A percentile compares a stretch with the other conserved stretches of the same genome.
phyloP scores from a whole-genome alignment of 2,113 vertebrate genomes.

The Barbus barbus region DNA sequence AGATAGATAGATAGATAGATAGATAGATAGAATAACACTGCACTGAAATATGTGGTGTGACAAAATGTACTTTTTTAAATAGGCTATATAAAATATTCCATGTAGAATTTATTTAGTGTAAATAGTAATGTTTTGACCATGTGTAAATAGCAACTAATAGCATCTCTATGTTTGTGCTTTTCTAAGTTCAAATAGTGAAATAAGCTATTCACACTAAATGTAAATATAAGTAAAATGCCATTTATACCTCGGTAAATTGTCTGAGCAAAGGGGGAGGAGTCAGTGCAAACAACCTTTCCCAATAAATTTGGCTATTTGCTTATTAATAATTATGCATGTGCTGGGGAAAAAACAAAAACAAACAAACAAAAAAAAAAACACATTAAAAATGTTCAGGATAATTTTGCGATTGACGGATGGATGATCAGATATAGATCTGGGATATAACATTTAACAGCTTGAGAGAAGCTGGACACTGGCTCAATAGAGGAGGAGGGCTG shows the following conservation, averaged over 20 bases:
- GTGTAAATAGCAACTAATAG: neutral
- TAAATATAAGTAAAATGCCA: neutral
- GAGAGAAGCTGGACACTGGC: neutral
- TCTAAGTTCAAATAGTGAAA: neutral
- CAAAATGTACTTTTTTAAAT: too few species aligned
- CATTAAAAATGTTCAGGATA: neutral
- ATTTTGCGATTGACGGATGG: neutral
- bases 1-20: too few species aligned
- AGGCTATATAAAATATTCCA: neutral
- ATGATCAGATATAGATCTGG: neutral
- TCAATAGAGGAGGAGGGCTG: slow-evolving; percentile 16
- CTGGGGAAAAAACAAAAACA: too few species aligned
- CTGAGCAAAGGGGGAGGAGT: neutral
- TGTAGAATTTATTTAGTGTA: neutral
- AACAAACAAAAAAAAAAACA: too few species aligned
- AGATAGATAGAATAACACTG: too few species aligned
- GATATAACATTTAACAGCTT: neutral
- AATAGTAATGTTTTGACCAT: neutral
- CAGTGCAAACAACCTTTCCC: neutral
- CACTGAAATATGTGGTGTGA: too few species aligned
- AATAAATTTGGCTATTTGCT: neutral
- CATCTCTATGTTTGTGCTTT: neutral
- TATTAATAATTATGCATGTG: neutral
- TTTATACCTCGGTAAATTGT: neutral
- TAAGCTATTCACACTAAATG: neutral